Evolutionary conservation across 2,888 invertebrate genomes (phyloP).

Genomic region (Neelides folsomi): DNA sequence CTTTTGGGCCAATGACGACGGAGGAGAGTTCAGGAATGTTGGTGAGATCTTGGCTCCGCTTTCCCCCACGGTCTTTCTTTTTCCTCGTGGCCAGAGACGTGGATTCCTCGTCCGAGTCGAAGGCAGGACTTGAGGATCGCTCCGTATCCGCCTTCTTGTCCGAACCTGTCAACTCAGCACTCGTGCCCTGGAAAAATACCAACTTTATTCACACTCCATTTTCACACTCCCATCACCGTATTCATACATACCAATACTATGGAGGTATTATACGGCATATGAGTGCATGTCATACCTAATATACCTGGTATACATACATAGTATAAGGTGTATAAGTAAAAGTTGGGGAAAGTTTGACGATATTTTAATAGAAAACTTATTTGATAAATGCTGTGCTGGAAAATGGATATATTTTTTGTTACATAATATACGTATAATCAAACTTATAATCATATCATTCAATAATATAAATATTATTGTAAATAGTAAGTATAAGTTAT

Average conservation of each 20-base stretch:
- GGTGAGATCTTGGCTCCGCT: background rate
- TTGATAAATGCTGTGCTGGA: too few relatives aligned
- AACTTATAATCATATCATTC: too few relatives aligned
- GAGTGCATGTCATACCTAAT: too few relatives aligned
- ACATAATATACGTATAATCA: too few relatives aligned
- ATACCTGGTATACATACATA: too few relatives aligned
- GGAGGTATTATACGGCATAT: too few relatives aligned
- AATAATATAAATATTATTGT: too few relatives aligned
- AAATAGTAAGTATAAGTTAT: too few relatives aligned
- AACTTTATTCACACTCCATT: background rate
- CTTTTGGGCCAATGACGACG: background rate
- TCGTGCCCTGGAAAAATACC: slow-evolving; percentile 12
- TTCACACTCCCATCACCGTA: background rate
- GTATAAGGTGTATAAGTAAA: too few relatives aligned
- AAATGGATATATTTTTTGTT: too few relatives aligned
- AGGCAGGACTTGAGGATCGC: slow-evolving; percentile 81
- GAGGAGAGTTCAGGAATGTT: slow-evolving; percentile 4
- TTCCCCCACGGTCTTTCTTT: slow-evolving; percentile 9
- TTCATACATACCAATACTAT: background rate
- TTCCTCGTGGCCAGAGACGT: slow-evolving; percentile 40
- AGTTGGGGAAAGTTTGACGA: too few relatives aligned
- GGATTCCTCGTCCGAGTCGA: slow-evolving; percentile 86
- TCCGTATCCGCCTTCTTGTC: slow-evolving; percentile 41
- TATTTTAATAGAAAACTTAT: too few relatives aligned
- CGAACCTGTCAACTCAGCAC: slow-evolving; percentile 20